Base-by-base conservation (phyloP, 1,140 invertebrate species). In the Drosophila nikananu region DNA sequence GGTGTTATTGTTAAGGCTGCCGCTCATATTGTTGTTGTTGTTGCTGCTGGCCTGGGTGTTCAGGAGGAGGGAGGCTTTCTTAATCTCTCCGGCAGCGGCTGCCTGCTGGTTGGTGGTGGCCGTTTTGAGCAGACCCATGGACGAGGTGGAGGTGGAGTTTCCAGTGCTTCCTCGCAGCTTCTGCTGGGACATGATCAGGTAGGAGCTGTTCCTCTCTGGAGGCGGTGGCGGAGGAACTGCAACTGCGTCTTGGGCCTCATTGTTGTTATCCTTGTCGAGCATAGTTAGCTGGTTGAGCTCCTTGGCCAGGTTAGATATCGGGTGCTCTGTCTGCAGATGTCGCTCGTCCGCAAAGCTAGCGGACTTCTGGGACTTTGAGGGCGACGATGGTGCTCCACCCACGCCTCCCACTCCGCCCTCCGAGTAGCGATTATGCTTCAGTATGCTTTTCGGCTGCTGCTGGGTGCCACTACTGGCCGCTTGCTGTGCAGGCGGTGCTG, bases 141-240 rank as follows among this genome's bases (percentile, higher is more conserved):
- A 70, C 19, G 77, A 71, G 37, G 30, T 70, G 17, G 77, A 68
- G 48, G 35, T 73, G 23, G 63, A n/a, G 37, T 52, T 59, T 5
- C 68, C 79, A 8, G 63, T 68, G 30, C 80, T 83, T 19, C 54
- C 49, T 52, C 80, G 93, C 17, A 91, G 32, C 60, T 93, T 92
- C 60, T 94, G 91, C 84, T 94, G 95, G 3, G 96, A 96, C 96
- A 97, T 97, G 21, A 97, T 95, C 0, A 96, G 95, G 92, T 96
- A 97, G 60, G 96, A 97, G 5, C 96, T 97, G 46, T 96, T 97
- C 72, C 97, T 95, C 93, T 96, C 96, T 1, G 96, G 96, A 21
- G 96, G 96, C 55, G 95, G 94, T 19, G 96, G 96, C 30, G 95
- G 95, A 30, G 94, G 83, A 49, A 92, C 82, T 7, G 46, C 44